Percentiles rank a stretch among this genome's conserved stretches.
These are phyloP conservation scores for Nerophis ophidion DNA, from an alignment of 2,113 vertebrate species.

Conservation along the genomic window DNA sequence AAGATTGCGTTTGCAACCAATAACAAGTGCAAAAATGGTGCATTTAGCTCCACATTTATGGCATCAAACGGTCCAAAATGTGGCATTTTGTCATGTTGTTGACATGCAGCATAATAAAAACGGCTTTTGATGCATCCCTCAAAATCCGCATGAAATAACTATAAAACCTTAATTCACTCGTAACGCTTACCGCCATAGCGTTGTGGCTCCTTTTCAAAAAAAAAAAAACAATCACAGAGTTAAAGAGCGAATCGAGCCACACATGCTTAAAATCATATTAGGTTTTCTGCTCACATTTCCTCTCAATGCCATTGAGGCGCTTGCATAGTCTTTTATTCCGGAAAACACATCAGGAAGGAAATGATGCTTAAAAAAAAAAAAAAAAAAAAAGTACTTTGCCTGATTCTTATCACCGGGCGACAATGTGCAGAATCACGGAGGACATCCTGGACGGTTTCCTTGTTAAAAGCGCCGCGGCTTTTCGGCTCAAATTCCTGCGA, in stretches of 20 bases:
- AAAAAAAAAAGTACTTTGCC: constrained; percentile 9
- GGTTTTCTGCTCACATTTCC: constrained; percentile 45
- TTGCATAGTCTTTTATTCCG: constrained; percentile 47
- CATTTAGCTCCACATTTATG: too few species aligned
- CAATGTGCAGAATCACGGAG: constrained; percentile 36
- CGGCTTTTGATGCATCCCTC: background rate
- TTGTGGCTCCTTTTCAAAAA: constrained; percentile 17
- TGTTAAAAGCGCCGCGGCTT: constrained; percentile 20
- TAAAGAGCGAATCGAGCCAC: constrained; percentile 18
- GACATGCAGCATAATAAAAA: background rate
- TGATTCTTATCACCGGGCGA: constrained; percentile 45
- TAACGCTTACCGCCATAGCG: constrained; percentile 11
- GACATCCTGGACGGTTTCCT: constrained; percentile 38
- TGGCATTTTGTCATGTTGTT: too few species aligned
- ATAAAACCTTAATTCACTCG: constrained; percentile 11
- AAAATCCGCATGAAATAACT: constrained; percentile 4
- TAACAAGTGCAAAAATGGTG: too few species aligned
- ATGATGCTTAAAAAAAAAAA: constrained; percentile 36
- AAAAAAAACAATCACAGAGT: background rate
- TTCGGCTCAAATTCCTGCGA: constrained; percentile 21
- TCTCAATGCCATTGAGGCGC: constrained; percentile 37
- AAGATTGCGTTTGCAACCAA: too few species aligned
- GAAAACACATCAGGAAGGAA: constrained; percentile 49
- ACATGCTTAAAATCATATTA: constrained; percentile 34
- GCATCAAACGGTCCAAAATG: too few species aligned